Conservation (phyloP, 1,140 invertebrate genomes). For the Parapsyche elsis region DNA sequence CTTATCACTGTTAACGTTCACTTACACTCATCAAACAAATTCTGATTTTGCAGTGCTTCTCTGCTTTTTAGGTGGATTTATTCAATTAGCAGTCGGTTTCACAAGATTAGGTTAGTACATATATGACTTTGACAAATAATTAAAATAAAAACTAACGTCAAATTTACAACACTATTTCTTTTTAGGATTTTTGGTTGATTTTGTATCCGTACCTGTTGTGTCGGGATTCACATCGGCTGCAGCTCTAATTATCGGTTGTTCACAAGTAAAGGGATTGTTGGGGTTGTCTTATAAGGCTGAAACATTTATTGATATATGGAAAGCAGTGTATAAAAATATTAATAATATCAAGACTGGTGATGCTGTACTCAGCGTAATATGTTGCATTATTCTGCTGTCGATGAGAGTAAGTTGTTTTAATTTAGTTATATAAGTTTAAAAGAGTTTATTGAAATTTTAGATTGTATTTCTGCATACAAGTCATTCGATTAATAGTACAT, state of each 20-base stretch:
- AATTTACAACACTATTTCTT: conserved; percentile 47
- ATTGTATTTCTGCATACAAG: no score
- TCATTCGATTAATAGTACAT: no score
- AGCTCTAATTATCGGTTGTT: conserved; percentile 83
- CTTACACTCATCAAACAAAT: conserved; percentile 69
- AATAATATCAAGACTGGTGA: conserved; percentile 69
- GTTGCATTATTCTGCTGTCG: conserved; percentile 70
- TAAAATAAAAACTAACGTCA: not conserved
- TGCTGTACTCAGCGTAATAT: conserved; percentile 72
- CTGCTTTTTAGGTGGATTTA: conserved; percentile 76
- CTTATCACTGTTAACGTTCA: conserved; percentile 77
- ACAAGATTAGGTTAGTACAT: conserved; percentile 47
- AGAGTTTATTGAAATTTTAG: no score
- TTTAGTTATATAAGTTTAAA: no score
- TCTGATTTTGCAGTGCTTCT: conserved; percentile 78
- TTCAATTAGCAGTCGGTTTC: conserved; percentile 77
- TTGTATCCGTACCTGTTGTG: conserved; percentile 86
- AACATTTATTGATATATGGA: conserved; percentile 72
- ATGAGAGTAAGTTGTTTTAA: conserved; percentile 69
- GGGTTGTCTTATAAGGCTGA: conserved; percentile 74
- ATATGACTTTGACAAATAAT: conserved; percentile 20
- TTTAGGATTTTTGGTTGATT: conserved; percentile 86
- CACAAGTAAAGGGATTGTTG: conserved; percentile 81
- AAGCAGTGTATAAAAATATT: conserved; percentile 68
- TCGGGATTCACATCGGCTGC: conserved; percentile 89